phyloP scores from a whole-genome alignment of 2,113 vertebrate species.

The Platysternon megacephalum region DNA sequence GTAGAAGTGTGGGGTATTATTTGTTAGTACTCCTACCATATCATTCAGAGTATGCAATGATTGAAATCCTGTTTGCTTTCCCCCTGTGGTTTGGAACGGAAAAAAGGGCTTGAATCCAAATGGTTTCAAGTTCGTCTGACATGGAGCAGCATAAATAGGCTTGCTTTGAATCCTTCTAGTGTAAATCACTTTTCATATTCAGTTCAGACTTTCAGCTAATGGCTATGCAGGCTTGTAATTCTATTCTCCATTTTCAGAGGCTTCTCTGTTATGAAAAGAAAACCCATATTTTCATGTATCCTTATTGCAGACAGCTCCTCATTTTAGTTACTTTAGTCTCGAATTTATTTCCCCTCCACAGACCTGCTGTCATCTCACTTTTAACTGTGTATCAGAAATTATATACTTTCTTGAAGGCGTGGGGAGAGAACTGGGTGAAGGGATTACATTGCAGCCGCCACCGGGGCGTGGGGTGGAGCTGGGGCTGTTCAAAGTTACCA shows the following conservation, averaged over 20 bases:
- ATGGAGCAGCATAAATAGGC: slow-evolving; percentile 65
- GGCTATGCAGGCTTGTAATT: not conserved
- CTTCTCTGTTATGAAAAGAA: not conserved
- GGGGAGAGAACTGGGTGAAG: accelerated
- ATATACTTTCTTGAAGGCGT: not conserved
- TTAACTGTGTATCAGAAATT: not conserved
- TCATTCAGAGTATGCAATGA: slow-evolving; percentile 34
- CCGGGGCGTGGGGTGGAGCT: not conserved
- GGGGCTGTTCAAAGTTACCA: accelerated
- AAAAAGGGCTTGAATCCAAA: slow-evolving; percentile 57
- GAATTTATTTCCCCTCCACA: not conserved
- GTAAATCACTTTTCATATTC: slow-evolving; percentile 63
- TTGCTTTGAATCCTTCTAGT: slow-evolving; percentile 68
- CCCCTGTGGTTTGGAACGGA: slow-evolving; percentile 67
- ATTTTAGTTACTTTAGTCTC: not conserved
- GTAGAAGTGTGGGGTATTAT: not conserved
- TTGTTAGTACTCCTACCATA: slow-evolving; percentile 3
- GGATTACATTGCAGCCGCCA: accelerated
- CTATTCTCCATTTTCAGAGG: not conserved
- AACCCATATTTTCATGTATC: accelerated
- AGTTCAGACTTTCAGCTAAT: slow-evolving; percentile 31
- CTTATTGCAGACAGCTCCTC: not conserved
- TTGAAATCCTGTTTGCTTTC: slow-evolving; percentile 69
- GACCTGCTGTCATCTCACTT: not conserved
- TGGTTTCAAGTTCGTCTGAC: slow-evolving; percentile 52